Evolutionary conservation across 2,797 vertebrate genomes (phyloP).

Genomic region (Catostomus latipinnis): DNA sequence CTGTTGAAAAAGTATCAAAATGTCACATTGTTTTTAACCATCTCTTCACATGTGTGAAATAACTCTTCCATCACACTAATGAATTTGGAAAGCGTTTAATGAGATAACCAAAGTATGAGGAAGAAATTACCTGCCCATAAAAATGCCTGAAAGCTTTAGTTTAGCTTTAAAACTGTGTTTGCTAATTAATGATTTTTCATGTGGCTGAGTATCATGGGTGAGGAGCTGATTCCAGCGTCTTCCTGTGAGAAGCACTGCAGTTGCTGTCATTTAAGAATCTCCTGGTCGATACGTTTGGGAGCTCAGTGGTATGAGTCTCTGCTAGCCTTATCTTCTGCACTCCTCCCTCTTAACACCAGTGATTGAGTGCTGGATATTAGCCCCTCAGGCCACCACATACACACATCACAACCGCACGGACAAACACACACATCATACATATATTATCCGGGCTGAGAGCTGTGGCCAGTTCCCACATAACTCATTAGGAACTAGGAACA

Average conservation of each 20-base stretch:
- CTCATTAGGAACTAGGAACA: slow-evolving; percentile 17
- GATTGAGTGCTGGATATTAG: slow-evolving; percentile 72
- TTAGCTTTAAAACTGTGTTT: slow-evolving; percentile 50
- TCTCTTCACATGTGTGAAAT: background rate
- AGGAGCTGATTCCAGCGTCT: slow-evolving; percentile 24
- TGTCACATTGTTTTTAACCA: slow-evolving; percentile 29
- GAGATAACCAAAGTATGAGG: slow-evolving; percentile 30
- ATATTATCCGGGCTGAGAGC: slow-evolving; percentile 35
- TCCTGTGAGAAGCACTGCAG: slow-evolving; percentile 66
- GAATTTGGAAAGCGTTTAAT: background rate
- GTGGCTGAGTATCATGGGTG: slow-evolving; percentile 38
- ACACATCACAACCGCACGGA: slow-evolving; percentile 55
- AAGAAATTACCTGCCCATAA: slow-evolving; percentile 10
- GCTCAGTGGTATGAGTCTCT: slow-evolving; percentile 48
- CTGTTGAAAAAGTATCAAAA: background rate
- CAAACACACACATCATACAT: slow-evolving; percentile 61
- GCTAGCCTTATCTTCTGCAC: slow-evolving; percentile 66
- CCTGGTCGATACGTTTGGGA: slow-evolving; percentile 48
- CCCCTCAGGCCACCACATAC: slow-evolving; percentile 62
- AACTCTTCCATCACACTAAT: background rate
- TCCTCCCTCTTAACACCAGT: slow-evolving; percentile 60
- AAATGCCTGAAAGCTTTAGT: slow-evolving; percentile 29
- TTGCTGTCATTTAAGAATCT: slow-evolving; percentile 57
- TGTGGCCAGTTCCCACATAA: slow-evolving; percentile 63
- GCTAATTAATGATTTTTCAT: slow-evolving; percentile 51